These are phyloP conservation scores for Epirrhoe tristata DNA, from an alignment of 2,888 invertebrate genomes.

Conservation along the genomic window DNA sequence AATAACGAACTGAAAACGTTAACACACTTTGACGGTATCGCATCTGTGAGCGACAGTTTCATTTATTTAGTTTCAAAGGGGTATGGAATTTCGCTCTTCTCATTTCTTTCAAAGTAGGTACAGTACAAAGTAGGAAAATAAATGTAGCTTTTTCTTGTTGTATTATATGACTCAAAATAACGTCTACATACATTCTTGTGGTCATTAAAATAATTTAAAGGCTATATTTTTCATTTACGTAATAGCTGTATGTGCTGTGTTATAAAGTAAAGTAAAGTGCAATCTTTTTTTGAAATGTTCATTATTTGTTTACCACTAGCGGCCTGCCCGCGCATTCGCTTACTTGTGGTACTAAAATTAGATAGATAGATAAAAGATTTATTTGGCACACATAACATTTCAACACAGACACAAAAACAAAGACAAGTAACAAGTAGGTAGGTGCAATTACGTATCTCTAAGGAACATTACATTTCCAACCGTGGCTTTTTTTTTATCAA, in stretches of 20 bases:
- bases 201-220: neutral
- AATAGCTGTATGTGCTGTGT: neutral
- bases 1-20: neutral
- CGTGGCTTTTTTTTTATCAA: no score
- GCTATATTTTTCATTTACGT: neutral
- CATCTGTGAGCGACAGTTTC: conserved; percentile 1
- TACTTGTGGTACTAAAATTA: no score
- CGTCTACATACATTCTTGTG: neutral
- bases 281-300: neutral
- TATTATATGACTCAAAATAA: neutral
- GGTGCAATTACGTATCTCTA: no score
- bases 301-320: neutral
- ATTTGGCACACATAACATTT: no score
- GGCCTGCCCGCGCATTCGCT: no score
- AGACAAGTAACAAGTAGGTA: no score
- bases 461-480: no score
- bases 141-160: neutral
- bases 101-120: neutral
- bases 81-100: neutral
- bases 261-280: neutral
- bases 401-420: no score
- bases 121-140: neutral
- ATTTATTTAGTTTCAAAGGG: neutral
- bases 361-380: no score
- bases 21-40: neutral